Evolutionary conservation across 2,113 vertebrate genomes (phyloP), one percentile per base, ranked within the genome.

Genomic region (Onychostoma macrolepis): DNA sequence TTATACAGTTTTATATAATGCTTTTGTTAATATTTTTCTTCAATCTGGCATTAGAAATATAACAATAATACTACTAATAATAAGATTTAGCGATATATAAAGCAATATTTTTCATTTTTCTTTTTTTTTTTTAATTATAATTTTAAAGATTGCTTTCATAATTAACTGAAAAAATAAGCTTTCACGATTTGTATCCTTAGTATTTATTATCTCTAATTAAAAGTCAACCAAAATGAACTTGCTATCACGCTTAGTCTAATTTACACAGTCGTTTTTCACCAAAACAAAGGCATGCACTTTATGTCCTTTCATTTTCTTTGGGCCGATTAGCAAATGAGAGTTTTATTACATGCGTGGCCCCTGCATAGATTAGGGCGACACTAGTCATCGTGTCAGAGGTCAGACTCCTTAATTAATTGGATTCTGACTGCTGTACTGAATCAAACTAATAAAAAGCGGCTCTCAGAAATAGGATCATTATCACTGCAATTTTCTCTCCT

Each of bases 371-470:
- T 61, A 38, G 79, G 79, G 30, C 24, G 61, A 50, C 28, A 61
- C 67, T 36, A 33, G 69, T 56, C 48, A 69, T 65, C 45, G 15
- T 33, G 63, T 58, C 17, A 71, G 13, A 78, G 83, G 74, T 63
- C 43, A 88, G 36, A 67, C 88, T 83, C n/a, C 83, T 82, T 88
- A 75, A 87, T 89, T 86, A 88, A 87, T 90, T 88, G 78, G 77
- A 83, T 53, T 58, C 53, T 43, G 80, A 83, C 74, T 56, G 80
- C 48, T 26, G 79, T 78, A 84, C 78, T 90, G 88, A 86, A 87
- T 87, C 79, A 89, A 87, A 88, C 88, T 83, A 50, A 87, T 84
- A 90, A 90, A 87, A 90, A 71, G 78, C 67, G 45, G 69, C 80
- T 74, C 80, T 87, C 65, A 19, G 71, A 50, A 61, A 77, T 84